Evolutionary conservation across 2,113 vertebrate species (phyloP).

Genomic region (Pampusana beccarii): DNA sequence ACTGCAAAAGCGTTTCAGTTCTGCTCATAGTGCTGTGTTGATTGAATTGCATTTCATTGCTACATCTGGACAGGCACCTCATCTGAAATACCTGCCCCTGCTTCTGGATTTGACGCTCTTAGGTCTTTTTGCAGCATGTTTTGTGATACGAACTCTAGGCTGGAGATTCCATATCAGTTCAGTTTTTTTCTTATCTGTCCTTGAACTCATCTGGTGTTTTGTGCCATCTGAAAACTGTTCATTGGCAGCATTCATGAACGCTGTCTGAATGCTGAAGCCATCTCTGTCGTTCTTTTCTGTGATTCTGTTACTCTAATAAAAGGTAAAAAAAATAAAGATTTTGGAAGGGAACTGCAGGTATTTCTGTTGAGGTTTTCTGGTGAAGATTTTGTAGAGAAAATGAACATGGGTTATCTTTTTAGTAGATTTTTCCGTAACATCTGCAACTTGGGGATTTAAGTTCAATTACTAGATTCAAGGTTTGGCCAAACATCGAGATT

Average conservation of each 20-base stretch:
- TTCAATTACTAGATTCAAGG: background rate
- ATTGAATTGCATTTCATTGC: background rate
- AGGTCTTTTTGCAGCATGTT: background rate
- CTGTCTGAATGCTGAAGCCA: background rate
- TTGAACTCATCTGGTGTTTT: background rate
- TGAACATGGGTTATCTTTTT: background rate
- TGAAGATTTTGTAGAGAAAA: background rate
- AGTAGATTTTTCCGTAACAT: fast-evolving
- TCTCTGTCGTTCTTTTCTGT: background rate
- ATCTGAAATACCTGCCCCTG: background rate
- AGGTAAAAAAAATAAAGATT: background rate
- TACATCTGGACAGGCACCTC: background rate
- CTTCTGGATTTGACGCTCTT: background rate
- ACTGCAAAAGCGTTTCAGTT: background rate
- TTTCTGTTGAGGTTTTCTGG: background rate
- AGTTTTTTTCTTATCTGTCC: background rate
- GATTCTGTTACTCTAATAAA: background rate
- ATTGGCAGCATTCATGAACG: background rate
- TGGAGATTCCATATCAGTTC: background rate
- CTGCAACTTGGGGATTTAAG: background rate
- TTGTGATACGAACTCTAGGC: background rate
- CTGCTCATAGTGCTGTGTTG: fast-evolving
- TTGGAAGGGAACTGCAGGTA: background rate
- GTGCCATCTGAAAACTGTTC: background rate
- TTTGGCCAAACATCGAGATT: background rate